Evolutionary conservation across 2,113 vertebrate species (phyloP), one percentile per base, ranked within the genome.

Genomic region (Pardalotus punctatus): DNA sequence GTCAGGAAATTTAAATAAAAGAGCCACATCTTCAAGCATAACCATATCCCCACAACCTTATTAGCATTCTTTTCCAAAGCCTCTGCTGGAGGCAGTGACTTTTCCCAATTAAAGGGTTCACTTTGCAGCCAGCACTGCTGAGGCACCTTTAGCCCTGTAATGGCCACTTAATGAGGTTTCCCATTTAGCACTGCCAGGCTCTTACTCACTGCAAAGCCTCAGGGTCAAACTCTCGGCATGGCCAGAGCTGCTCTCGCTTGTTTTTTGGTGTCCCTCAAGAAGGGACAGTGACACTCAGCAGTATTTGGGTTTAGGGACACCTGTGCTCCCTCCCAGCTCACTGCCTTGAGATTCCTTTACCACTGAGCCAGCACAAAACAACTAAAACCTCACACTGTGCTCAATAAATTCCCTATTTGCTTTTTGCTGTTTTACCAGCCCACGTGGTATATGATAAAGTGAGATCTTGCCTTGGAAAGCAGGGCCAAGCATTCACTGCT

Each of bases 81-180:
- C 73, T 31, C 56, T 50, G 60, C 64, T 77, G 93, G 31, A 79
- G 65, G 33, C 81, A 65, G 36, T 10, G 86, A 29, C 88, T 95
- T 78, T 60, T 61, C 82, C 72, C 93, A 96, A 81, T 96, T 94
- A 85, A 91, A 86, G 50, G 58, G 72, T 24, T 96, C 90, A 54
- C 70, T 96, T 11, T 91, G 84, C 90, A 95, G 95, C 54, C 93
- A 90, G 92, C 88, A 73, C 70, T 64, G 24, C 90, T 50, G 90
- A 38, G 56, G 69, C 87, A 90, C 96, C 95, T 92, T 9, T 95
- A 79, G 86, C 89, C 95, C 90, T 82, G 6, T 56, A 88, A 96
- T 86, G 71, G 35, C 64, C 33, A 5, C 17, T 95, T 95, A 93
- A 94, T 74, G 92, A 96, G 84, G 65, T 91, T 95, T 92, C 40